Conservation (phyloP, 2,113 vertebrate species). For the Anseranas semipalmata region DNA sequence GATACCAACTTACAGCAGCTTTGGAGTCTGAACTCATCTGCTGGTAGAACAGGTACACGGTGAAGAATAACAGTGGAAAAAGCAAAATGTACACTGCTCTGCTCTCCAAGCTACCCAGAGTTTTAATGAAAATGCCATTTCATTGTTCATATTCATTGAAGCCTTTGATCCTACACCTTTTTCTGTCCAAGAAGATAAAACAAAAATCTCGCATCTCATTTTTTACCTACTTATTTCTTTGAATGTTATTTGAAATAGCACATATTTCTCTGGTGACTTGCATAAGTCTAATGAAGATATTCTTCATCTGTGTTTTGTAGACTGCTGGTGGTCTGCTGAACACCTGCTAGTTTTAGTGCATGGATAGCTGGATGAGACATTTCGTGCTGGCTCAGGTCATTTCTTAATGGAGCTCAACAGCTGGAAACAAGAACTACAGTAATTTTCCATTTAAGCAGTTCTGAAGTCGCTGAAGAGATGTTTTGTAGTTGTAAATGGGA, state of each 20-base stretch:
- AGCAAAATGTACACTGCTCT: not conserved
- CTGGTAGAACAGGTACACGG: not conserved
- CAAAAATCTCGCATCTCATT: not conserved
- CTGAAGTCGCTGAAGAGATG: not conserved
- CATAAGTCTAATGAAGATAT: not conserved
- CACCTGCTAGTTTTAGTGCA: not conserved
- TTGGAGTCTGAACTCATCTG: not conserved
- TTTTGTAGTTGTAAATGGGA: not conserved
- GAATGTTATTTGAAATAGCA: not conserved
- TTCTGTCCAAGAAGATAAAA: not conserved
- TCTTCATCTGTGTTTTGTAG: not conserved
- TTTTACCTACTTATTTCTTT: not conserved
- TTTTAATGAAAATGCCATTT: not conserved
- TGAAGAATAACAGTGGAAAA: not conserved
- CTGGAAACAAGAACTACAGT: conserved; percentile 26
- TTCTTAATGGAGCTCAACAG: conserved; percentile 8
- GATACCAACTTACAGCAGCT: not conserved
- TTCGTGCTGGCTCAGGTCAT: conserved; percentile 28
- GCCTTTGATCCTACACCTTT: not conserved
- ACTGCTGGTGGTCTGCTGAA: conserved; percentile 17
- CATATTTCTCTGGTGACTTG: not conserved
- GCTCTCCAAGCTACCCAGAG: not conserved
- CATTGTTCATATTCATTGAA: not conserved
- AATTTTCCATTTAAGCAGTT: conserved; percentile 38
- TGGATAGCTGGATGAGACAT: not conserved